Base-by-base conservation (phyloP, 53 echinoderm and acorn worm genomes). In the Paracentrotus lividus region DNA sequence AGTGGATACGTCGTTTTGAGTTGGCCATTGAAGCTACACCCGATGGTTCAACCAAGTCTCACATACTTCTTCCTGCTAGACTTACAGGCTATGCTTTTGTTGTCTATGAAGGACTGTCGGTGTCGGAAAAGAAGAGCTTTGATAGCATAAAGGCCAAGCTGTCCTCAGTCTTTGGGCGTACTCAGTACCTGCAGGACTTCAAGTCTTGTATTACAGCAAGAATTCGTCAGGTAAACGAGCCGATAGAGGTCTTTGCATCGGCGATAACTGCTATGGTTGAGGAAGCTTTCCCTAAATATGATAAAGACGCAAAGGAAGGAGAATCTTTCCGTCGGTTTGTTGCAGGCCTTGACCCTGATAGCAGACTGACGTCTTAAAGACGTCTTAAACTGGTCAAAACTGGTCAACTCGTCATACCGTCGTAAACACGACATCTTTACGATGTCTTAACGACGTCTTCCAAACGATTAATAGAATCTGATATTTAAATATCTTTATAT, bases 261-360 rank as follows among this genome's bases (percentile, higher is more conserved):
- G n/a, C n/a, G n/a, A n/a, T n/a, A n/a, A n/a, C n/a, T n/a, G n/a
- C n/a, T n/a, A n/a, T n/a, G n/a, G 86, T 85, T 18, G 26, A 64
- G 3, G 88, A 95, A 52, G 95, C 95, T 33, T 95, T 95, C 42
- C 94, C 93, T 0, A 42, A 91, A 0, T 95, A 95, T n/a, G 95
- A 93, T 47, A 16, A 49, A 52, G 68, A 13, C 2, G 96, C 88
- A 0, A 91, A 88, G 88, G 84, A 92, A 24, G 88, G 94, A 0
- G 96, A 96, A 52, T 38, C 34, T 16, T 94, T 92, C 38, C 92
- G 92, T 8, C 55, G 95, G 44, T 95, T 95, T 69, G 45, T 96
- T 2, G 96, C 96, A 52, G 94, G 96, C 4, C 27, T 94, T 34
- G 67, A 88, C n/a, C n/a, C n/a, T n/a, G n/a, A n/a, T n/a, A n/a